These are phyloP conservation scores for Drosophila macrothrix DNA, from an alignment of 2,888 invertebrate species.

Conservation along the genomic window DNA sequence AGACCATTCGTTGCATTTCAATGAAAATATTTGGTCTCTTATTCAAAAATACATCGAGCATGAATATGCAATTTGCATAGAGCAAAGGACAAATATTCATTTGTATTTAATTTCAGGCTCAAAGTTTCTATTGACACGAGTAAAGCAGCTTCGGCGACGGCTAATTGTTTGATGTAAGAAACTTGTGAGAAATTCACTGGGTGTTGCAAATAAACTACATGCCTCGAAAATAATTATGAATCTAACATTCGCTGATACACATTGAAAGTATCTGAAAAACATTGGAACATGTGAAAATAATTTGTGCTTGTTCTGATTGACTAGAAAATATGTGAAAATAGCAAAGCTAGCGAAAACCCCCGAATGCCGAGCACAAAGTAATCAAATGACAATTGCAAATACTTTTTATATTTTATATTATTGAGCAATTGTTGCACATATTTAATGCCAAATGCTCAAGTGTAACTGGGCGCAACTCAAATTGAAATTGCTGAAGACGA, in stretches of 20 bases:
- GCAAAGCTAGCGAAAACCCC: too few relatives aligned
- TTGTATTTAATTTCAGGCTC: neutral
- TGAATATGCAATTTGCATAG: neutral
- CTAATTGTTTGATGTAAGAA: conserved; percentile 24
- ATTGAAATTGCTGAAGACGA: conserved; percentile 15
- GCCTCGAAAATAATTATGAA: neutral
- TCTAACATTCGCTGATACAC: neutral
- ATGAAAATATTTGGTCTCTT: conserved; percentile 19
- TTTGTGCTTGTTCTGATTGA: too few relatives aligned
- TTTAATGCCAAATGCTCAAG: too few relatives aligned
- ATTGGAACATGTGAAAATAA: neutral
- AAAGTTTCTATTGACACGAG: conserved; percentile 23
- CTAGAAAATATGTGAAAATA: neutral
- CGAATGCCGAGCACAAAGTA: neutral
- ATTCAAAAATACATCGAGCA: conserved; percentile 19
- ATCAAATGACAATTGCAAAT: conserved; percentile 1
- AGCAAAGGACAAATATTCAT: neutral
- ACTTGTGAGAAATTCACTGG: neutral
- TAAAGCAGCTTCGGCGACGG: conserved; percentile 27
- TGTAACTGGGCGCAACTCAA: neutral
- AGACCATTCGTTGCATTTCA: conserved; percentile 15
- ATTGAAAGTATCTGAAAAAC: neutral
- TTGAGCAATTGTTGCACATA: neutral
- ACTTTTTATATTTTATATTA: too few relatives aligned
- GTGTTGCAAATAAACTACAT: neutral